phyloP scores from a whole-genome alignment of 1,140 invertebrate species.

The Atta colombica region DNA sequence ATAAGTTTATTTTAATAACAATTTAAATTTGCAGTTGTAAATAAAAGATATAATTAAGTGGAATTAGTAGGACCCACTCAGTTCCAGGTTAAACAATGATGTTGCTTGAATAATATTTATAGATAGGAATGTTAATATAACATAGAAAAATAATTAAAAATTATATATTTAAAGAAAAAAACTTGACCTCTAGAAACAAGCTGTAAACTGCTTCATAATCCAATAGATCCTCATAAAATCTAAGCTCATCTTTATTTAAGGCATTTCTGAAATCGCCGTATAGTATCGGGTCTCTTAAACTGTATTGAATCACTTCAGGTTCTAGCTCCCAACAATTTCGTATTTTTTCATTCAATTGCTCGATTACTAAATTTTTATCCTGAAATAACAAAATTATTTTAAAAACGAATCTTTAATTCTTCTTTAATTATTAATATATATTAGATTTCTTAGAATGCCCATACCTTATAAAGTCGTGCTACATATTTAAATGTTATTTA shows the following conservation, averaged over 20 bases:
- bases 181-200: slow-evolving; percentile 93
- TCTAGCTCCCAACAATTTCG: slow-evolving; percentile 86
- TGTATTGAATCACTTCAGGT: slow-evolving; percentile 89
- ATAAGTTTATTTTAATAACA: no score
- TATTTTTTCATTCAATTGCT: slow-evolving; percentile 86
- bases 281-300: slow-evolving; percentile 92
- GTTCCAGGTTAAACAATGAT: neutral
- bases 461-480: no score
- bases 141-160: neutral
- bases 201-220: slow-evolving; percentile 95
- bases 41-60: no score
- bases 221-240: slow-evolving; percentile 95
- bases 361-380: slow-evolving; percentile 86
- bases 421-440: no score
- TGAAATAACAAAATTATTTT: slow-evolving; percentile 66
- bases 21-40: no score
- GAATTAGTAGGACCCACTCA: no score
- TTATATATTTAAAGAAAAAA: neutral
- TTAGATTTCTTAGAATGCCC: no score
- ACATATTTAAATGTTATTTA: no score
- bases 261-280: slow-evolving; percentile 96
- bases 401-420: neutral
- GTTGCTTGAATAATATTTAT: neutral
- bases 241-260: slow-evolving; percentile 91
- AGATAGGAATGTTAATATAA: neutral